These are phyloP conservation scores for Plagodis dolabraria DNA, from an alignment of 2,888 invertebrate genomes.

Conservation along the genomic window DNA sequence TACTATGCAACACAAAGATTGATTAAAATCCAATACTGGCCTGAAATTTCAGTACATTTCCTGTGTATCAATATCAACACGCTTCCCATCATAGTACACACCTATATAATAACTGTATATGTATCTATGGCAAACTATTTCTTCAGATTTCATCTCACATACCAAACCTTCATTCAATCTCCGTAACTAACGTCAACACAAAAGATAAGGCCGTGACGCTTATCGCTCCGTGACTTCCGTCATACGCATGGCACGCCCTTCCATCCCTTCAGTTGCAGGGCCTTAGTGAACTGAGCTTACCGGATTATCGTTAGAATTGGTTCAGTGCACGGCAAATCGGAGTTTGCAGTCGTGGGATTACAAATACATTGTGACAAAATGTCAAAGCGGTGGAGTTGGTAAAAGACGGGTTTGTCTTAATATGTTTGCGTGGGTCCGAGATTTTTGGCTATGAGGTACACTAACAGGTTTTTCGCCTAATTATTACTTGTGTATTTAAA, in stretches of 20 bases:
- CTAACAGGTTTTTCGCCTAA: too few relatives aligned
- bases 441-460: too few relatives aligned
- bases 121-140: constrained; percentile 15
- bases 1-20: too few relatives aligned
- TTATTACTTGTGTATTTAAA: too few relatives aligned
- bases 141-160: constrained; percentile 22
- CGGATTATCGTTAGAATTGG: constrained; percentile 25
- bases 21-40: too few relatives aligned
- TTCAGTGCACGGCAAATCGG: constrained; percentile 24
- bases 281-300: constrained; percentile 10
- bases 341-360: constrained; percentile 23
- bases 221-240: constrained; percentile 38
- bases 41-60: too few relatives aligned
- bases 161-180: constrained; percentile 22
- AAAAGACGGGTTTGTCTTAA: neutral
- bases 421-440: neutral
- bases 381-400: neutral
- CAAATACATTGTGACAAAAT: constrained; percentile 17
- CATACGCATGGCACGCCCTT: constrained; percentile 42
- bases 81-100: too few relatives aligned
- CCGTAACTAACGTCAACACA: constrained; percentile 35
- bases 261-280: constrained; percentile 20
- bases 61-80: too few relatives aligned
- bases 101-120: neutral
- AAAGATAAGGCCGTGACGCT: constrained; percentile 42